phyloP scores from a whole-genome alignment of 2,113 vertebrate genomes.

The Falcunculus frontatus region DNA sequence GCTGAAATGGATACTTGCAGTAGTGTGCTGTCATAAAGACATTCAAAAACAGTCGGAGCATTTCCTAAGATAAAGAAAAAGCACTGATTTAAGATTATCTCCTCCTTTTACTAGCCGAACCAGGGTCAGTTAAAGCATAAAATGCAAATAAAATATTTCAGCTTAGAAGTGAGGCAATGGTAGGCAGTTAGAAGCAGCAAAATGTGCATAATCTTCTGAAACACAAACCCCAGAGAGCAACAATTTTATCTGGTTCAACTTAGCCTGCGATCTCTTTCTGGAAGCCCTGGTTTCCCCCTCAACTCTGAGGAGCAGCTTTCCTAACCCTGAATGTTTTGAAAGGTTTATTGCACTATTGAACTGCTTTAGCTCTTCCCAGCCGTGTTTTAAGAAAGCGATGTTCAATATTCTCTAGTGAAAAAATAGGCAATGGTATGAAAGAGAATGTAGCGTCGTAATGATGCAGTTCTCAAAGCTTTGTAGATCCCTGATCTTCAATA shows the following conservation, averaged over 20 bases:
- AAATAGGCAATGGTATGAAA: not conserved
- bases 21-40: not conserved
- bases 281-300: not conserved
- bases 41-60: not conserved
- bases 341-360: not conserved
- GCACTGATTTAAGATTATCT: not conserved
- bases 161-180: not conserved
- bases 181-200: not conserved
- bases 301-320: not conserved
- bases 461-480: not conserved
- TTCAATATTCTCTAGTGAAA: not conserved
- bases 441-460: not conserved
- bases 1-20: not conserved
- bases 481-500: not conserved
- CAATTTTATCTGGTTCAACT: not conserved
- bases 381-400: not conserved
- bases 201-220: not conserved
- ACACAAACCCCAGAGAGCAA: not conserved
- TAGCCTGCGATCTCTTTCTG: not conserved
- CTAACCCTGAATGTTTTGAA: not conserved
- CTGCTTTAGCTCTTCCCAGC: not conserved
- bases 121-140: conserved; percentile 1
- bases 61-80: not conserved
- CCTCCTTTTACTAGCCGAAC: not conserved
- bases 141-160: not conserved